phyloP scores from a whole-genome alignment of 2,113 vertebrate genomes.

The Macrotis lagotis region DNA sequence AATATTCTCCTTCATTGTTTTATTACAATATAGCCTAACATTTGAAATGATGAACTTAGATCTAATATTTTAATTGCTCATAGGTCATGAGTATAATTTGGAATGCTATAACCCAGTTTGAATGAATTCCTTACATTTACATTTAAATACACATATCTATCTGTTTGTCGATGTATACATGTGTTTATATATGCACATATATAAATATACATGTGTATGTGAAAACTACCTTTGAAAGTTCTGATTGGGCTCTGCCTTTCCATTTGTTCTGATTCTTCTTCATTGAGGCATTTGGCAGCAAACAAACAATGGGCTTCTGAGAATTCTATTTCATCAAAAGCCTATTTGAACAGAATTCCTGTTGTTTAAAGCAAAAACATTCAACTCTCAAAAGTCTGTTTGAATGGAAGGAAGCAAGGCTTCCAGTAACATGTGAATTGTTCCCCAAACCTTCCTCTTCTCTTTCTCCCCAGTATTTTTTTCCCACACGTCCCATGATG shows the following conservation, averaged over 20 bases:
- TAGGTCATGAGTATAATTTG: constrained; percentile 41
- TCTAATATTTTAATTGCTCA: no score
- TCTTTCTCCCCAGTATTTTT: neutral
- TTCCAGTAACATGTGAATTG: neutral
- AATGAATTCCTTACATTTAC: constrained; percentile 33
- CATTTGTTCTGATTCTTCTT: constrained; percentile 27
- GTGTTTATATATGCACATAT: no score
- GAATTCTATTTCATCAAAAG: neutral
- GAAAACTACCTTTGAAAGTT: neutral
- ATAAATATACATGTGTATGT: no score
- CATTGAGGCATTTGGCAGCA: neutral
- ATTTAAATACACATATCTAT: neutral
- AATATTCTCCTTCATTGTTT: constrained; percentile 40
- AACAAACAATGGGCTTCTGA: neutral
- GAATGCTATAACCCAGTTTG: neutral
- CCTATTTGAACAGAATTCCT: neutral
- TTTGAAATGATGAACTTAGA: constrained; percentile 61
- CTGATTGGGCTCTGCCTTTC: constrained; percentile 2
- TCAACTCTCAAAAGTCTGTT: neutral
- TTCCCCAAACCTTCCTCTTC: neutral
- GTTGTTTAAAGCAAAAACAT: neutral
- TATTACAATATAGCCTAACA: constrained; percentile 46
- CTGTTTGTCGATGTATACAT: no score
- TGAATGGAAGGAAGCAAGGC: neutral
- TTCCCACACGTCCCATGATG: constrained; percentile 7